Base-by-base conservation (phyloP, 2,888 invertebrate species). In the Macrosiphum euphorbiae region DNA sequence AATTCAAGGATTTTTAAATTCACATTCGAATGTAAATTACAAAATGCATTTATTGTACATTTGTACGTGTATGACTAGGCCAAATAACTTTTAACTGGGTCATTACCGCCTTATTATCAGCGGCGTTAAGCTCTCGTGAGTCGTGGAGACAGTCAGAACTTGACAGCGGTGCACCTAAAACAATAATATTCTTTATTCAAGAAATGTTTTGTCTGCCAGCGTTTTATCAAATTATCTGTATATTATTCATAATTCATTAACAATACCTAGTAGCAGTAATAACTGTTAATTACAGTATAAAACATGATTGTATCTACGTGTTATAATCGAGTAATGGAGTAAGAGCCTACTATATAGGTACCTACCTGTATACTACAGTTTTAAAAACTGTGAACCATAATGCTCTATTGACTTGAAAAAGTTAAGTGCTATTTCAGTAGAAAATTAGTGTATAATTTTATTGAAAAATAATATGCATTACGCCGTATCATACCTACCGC, bases 1-100 rank as follows among this genome's bases (percentile, higher is more conserved):
- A 92, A 92, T 92, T 87, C 92, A 92, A 92, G 92, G 92, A 87
- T 88, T 92, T 88, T 87, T 50, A 67, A 86, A 92, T 41, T 92
- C 28, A 61, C 87, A 67, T 88, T 92, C 87, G 26, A 92, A 87
- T 35, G 87, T 87, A 61, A 87, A 88, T 92, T 67, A 87, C 50
- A 61, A 92, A 92, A 52, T 88, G 58, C 67, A 88, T 92, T 92
- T 92, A 88, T 67, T 61, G 61, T 87, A 61, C 50, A n/a, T 67
- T 44, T 67, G 44, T 58, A 52, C 16, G 26, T 58, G 26, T 47
- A 87, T 87, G 92, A 92, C 92, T 92, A 47, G 50, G 50, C 87
- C 28, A 88, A 92, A 92, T 67, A 35, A 87, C 87, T 61, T 61
- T 88, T 92, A 92, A 52, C 50, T 92, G 28, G 92, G 92, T 92